These are phyloP conservation scores for Erpobdella octoculata DNA, from an alignment of 2,888 invertebrate genomes.

Conservation along the genomic window DNA sequence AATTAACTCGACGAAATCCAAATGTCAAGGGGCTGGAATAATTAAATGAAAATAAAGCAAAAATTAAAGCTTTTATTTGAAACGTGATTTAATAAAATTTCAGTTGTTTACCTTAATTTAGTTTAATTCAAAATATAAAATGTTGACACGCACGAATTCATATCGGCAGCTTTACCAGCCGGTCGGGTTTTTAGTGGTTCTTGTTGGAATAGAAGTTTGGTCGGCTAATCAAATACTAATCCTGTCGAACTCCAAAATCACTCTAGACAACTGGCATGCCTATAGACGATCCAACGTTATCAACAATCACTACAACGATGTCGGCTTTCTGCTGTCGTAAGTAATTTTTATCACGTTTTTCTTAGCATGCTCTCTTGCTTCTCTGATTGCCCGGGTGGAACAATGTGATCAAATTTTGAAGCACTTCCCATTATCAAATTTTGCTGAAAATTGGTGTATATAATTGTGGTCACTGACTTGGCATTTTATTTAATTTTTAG, in stretches of 20 bases:
- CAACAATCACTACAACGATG: background rate
- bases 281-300: background rate
- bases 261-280: background rate
- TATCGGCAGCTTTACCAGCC: conserved; percentile 22
- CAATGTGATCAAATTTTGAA: no score
- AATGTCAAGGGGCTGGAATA: no score
- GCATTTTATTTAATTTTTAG: no score
- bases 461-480: no score
- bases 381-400: no score
- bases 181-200: background rate
- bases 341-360: no score
- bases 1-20: no score
- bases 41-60: background rate
- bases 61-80: background rate
- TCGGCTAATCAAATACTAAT: background rate
- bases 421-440: no score
- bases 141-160: background rate
- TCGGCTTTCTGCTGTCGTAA: background rate
- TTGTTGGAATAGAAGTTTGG: conserved; percentile 21
- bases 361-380: no score
- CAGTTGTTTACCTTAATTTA: no score
- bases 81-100: background rate
- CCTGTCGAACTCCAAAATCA: background rate
- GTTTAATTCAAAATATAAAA: no score
- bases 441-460: no score